Conservation (phyloP, 2,113 vertebrate species). For the Cheilinus undulatus region DNA sequence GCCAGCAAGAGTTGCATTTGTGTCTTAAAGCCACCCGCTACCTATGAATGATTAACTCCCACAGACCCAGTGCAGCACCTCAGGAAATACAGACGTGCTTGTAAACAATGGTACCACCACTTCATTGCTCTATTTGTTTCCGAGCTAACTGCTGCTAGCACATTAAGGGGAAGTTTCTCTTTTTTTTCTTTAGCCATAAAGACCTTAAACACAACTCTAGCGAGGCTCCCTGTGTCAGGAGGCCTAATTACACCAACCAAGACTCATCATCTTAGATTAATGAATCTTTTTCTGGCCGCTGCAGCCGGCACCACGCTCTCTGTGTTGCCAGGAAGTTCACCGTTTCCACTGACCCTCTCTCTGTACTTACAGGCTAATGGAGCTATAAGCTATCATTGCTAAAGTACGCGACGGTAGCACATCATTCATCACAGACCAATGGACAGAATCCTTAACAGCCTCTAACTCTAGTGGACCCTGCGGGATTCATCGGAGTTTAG, state of each 20-base stretch:
- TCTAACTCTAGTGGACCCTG: slow-evolving; percentile 65
- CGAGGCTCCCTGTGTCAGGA: slow-evolving; percentile 71
- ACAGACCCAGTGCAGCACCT: slow-evolving; percentile 59
- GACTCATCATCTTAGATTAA: slow-evolving; percentile 80
- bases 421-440: slow-evolving; percentile 78
- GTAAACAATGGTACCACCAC: slow-evolving; percentile 54
- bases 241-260: slow-evolving; percentile 76
- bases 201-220: slow-evolving; percentile 53
- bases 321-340: slow-evolving; percentile 72
- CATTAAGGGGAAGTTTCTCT: slow-evolving; percentile 34
- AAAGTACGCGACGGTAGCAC: slow-evolving; percentile 54
- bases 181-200: slow-evolving; percentile 49
- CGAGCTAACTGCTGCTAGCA: slow-evolving; percentile 49
- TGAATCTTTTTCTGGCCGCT: slow-evolving; percentile 70
- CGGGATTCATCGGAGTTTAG: slow-evolving; percentile 67
- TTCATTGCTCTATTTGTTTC: slow-evolving; percentile 66
- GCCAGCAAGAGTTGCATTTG: slow-evolving; percentile 79
- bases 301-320: slow-evolving; percentile 56
- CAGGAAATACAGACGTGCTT: slow-evolving; percentile 58
- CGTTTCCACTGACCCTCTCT: slow-evolving; percentile 75
- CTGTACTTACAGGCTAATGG: slow-evolving; percentile 79
- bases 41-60: slow-evolving; percentile 78
- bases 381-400: slow-evolving; percentile 78
- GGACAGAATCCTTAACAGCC: slow-evolving; percentile 72
- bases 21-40: slow-evolving; percentile 77